A percentile compares a stretch with the other conserved stretches of the same genome.
phyloP scores from a whole-genome alignment of 2,888 invertebrate species.

The Xanthia icteritia region DNA sequence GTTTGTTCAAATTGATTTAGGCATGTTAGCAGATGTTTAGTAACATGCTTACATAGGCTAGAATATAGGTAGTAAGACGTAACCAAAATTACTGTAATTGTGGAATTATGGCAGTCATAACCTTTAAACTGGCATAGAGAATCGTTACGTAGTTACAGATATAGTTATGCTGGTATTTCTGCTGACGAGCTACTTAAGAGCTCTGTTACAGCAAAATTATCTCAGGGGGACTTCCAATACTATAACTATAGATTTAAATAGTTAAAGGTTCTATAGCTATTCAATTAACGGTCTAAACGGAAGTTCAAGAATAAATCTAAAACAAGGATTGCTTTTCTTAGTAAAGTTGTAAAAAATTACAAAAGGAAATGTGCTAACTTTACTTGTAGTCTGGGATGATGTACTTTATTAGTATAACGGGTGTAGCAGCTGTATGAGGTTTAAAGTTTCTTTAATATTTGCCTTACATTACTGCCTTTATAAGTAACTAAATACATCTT shows the following conservation, averaged over 20 bases:
- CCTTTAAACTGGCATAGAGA: too few relatives aligned
- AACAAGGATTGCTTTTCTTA: slow-evolving; percentile 40
- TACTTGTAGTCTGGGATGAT: slow-evolving; percentile 3
- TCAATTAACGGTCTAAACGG: too few relatives aligned
- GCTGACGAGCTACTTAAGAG: too few relatives aligned
- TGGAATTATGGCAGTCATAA: too few relatives aligned
- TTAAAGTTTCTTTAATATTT: not conserved
- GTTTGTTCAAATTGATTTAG: not conserved
- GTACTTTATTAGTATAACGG: slow-evolving; percentile 27
- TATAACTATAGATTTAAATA: too few relatives aligned
- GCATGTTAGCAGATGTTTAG: not conserved
- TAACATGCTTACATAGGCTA: not conserved
- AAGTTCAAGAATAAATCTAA: slow-evolving; percentile 40
- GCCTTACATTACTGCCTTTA: not conserved
- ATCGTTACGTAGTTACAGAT: too few relatives aligned
- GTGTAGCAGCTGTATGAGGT: slow-evolving; percentile 1
- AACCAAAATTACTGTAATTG: not conserved
- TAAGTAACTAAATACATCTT: not conserved
- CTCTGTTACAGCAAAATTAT: too few relatives aligned
- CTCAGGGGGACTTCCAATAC: too few relatives aligned
- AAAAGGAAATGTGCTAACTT: slow-evolving; percentile 31
- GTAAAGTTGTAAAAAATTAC: slow-evolving; percentile 34
- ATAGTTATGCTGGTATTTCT: too few relatives aligned
- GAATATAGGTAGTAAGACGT: too few relatives aligned
- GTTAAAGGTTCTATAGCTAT: too few relatives aligned